Evolutionary conservation across 2,888 invertebrate genomes (phyloP).

Genomic region (Pyrgus malvae): DNA sequence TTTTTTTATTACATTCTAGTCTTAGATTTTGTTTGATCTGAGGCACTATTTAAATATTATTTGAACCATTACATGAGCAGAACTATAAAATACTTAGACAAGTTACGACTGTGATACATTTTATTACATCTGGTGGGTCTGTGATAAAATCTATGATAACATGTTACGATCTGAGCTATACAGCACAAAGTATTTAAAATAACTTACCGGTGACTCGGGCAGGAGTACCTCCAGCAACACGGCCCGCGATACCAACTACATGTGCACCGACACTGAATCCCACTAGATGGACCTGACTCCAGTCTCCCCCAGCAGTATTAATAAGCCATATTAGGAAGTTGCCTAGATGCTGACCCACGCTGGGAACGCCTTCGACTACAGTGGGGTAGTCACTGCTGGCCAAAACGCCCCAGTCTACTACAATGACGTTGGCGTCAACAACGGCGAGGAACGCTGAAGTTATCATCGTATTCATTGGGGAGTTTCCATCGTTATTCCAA

Average conservation of each 20-base stretch:
- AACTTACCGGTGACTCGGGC: constrained; percentile 39
- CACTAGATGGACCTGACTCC: constrained; percentile 46
- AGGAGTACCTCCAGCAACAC: constrained; percentile 35
- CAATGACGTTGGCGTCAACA: constrained; percentile 58
- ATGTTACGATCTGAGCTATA: too few species aligned
- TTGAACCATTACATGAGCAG: too few species aligned
- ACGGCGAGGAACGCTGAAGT: constrained; percentile 48
- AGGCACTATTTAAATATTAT: too few species aligned
- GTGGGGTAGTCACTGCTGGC: constrained; percentile 45
- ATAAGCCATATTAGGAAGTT: constrained; percentile 43
- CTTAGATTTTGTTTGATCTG: too few species aligned
- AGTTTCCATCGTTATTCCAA: constrained; percentile 44
- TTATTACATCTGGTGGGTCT: too few species aligned
- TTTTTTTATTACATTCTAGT: too few species aligned
- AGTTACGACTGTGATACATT: too few species aligned
- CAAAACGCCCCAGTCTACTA: constrained; percentile 58
- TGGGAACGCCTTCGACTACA: constrained; percentile 51
- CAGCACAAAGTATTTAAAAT: too few species aligned
- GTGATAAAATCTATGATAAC: too few species aligned
- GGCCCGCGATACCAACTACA: constrained; percentile 46
- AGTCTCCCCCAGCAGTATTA: constrained; percentile 39
- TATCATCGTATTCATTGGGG: constrained; percentile 43
- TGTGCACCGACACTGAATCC: constrained; percentile 56
- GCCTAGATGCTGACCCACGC: constrained; percentile 33
- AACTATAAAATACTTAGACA: too few species aligned